A percentile compares a stretch with the other conserved stretches of the same genome.
phyloP scores from a whole-genome alignment of 1,140 invertebrate genomes.

The Macrostomum lignano region DNA sequence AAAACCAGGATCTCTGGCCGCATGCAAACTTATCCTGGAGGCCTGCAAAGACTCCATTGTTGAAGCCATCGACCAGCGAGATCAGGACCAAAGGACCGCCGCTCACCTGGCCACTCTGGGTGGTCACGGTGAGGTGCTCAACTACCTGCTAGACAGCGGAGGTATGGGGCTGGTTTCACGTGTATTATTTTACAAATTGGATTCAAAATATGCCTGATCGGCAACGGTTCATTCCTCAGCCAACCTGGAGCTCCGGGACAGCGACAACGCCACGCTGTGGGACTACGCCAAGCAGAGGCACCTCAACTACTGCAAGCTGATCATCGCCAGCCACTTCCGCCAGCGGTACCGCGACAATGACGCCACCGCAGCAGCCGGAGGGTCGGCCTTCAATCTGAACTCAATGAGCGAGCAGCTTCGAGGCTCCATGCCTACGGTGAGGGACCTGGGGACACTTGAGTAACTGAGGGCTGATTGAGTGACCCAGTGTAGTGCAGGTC shows the following conservation, averaged over 20 bases:
- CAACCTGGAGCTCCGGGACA: slow-evolving; percentile 15
- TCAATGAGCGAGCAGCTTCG: too few species aligned
- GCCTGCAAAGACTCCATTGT: too few species aligned
- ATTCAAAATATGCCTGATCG: too few species aligned
- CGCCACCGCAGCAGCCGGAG: slow-evolving; percentile 13
- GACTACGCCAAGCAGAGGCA: slow-evolving; percentile 21
- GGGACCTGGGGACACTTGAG: too few species aligned
- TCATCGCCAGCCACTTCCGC: slow-evolving; percentile 22
- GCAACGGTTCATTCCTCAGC: too few species aligned
- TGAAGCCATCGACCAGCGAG: slow-evolving; percentile 14
- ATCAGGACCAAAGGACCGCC: slow-evolving; percentile 16
- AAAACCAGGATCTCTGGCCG: slow-evolving; percentile 18
- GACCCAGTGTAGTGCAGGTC: too few species aligned
- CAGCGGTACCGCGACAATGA: slow-evolving; percentile 11
- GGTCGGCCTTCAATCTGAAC: too few species aligned
- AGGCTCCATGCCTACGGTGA: too few species aligned
- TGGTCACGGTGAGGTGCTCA: slow-evolving; percentile 25
- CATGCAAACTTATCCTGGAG: slow-evolving; percentile 20
- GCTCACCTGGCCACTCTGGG: slow-evolving; percentile 22
- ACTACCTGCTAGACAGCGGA: slow-evolving; percentile 19
- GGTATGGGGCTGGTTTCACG: too few species aligned
- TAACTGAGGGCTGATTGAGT: too few species aligned
- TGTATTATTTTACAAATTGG: too few species aligned
- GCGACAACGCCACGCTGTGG: slow-evolving; percentile 19
- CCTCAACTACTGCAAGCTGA: slow-evolving; percentile 25